phyloP scores from a whole-genome alignment of 2,797 vertebrate species.

The Poecilia wingei region DNA sequence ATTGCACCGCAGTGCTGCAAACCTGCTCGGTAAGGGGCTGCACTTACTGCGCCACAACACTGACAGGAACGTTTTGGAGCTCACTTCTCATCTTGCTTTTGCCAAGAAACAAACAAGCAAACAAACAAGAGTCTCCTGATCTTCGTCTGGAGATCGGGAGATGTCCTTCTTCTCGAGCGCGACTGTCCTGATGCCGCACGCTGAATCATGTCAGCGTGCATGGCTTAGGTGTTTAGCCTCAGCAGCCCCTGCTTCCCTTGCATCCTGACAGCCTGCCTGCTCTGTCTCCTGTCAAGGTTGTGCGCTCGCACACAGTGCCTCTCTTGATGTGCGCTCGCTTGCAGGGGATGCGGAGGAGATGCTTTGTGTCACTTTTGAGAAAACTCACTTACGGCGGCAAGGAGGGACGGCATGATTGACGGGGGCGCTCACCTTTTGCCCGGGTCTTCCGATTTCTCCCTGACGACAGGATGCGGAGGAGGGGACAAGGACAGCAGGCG shows the following conservation, averaged over 20 bases:
- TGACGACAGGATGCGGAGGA: slow-evolving; percentile 78
- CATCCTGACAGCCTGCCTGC: slow-evolving; percentile 42
- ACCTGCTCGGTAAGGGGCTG: slow-evolving; percentile 67
- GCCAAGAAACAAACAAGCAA: slow-evolving; percentile 21
- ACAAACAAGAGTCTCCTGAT: slow-evolving; percentile 5
- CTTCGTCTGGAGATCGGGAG: slow-evolving; percentile 26
- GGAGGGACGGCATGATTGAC: slow-evolving; percentile 69
- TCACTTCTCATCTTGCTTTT: slow-evolving; percentile 30
- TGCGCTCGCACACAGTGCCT: slow-evolving; percentile 41
- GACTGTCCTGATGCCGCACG: slow-evolving; percentile 22
- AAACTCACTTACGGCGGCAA: slow-evolving; percentile 75
- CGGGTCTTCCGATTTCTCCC: slow-evolving; percentile 98
- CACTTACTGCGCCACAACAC: slow-evolving; percentile 42
- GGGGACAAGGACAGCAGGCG: slow-evolving; percentile 58
- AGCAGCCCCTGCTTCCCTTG: slow-evolving; percentile 46
- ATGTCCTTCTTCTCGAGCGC: slow-evolving; percentile 6
- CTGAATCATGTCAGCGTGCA: slow-evolving; percentile 6
- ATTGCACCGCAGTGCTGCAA: slow-evolving; percentile 84
- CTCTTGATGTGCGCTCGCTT: slow-evolving; percentile 50
- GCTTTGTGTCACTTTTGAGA: slow-evolving; percentile 62
- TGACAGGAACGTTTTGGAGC: slow-evolving; percentile 47
- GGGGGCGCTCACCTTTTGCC: slow-evolving; percentile 91
- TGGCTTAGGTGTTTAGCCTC: slow-evolving; percentile 15
- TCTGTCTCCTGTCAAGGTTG: slow-evolving; percentile 75
- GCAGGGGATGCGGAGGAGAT: slow-evolving; percentile 40